Evolutionary conservation across 1,140 invertebrate genomes (phyloP), one percentile per base, ranked within the genome.

Genomic region (Drosophila elegans): DNA sequence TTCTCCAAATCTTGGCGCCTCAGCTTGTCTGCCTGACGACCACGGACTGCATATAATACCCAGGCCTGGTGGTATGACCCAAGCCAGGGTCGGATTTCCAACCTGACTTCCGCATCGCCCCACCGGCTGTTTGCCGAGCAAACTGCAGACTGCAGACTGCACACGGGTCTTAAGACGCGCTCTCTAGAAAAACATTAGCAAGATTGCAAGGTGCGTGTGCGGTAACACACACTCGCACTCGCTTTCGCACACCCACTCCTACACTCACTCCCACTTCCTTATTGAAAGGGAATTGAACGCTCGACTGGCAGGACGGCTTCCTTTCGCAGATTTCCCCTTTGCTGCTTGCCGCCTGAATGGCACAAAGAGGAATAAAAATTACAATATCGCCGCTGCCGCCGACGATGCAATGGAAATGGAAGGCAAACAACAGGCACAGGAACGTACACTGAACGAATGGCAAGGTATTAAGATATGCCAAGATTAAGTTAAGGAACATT

Each of bases 161-260:
- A 66, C 42, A 12, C 25, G 21, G 29, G 55, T 79, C 80, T 66
- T 80, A 80, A 80, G 82, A 76, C 55, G 74, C 69, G 46, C 59
- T 66, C 78, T 42, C 55, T 53, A 68, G 69, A 63, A 90, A 90
- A 90, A 90, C 86, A 90, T 90, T 90, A 90, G 84, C 72, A 76
- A 90, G 82, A 91, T 90, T 91, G 88, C 83, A 88, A 91, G 82
- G 84, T 88, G 84, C 79, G 83, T 84, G 85, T 88, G 84, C 61
- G 55, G 83, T 74, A 68, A 57, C 52, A 34, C 21, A 49, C 27
- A 12, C 49, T 21, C n/a, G n/a, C n/a, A n/a, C n/a, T n/a, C n/a
- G n/a, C n/a, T n/a, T n/a, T 21, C 12, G 12, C 16, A 13, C 41
- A 12, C 7, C 27, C 39, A 12, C 25, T 6, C 39, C 48, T 16